Evolutionary conservation across 30 jellyfish, hydroid and myxozoan species (phyloP).

Genomic region (Chrysaora quinquecirrha): DNA sequence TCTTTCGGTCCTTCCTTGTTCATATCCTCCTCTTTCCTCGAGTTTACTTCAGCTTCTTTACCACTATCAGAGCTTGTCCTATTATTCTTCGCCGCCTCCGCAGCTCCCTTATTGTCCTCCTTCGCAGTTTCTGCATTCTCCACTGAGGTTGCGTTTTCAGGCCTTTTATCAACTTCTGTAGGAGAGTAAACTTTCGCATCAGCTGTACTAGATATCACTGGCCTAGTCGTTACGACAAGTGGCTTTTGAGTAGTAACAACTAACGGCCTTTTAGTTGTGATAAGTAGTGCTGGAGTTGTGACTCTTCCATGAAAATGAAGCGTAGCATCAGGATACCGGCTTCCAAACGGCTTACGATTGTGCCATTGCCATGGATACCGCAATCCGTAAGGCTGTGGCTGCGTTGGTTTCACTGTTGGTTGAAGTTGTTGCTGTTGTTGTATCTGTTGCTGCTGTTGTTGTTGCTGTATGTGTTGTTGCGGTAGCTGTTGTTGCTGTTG

Average conservation of each 20-base stretch:
- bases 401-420: background rate
- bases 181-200: constrained; percentile 3
- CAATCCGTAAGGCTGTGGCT: constrained; percentile 44
- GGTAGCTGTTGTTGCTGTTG: background rate
- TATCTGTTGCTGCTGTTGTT: constrained; percentile 32
- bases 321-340: constrained; percentile 10
- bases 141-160: constrained; percentile 2
- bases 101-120: background rate
- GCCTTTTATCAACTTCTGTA: background rate
- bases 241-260: constrained; percentile 34
- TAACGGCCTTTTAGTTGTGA: constrained; percentile 1
- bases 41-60: background rate
- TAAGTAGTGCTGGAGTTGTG: background rate
- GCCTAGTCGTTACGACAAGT: constrained; percentile 19
- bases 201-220: background rate
- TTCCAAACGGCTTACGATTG: constrained; percentile 45
- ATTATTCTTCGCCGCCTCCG: no score
- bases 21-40: background rate
- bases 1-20: no score
- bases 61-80: background rate
- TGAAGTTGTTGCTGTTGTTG: constrained; percentile 15
- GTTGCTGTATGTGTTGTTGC: background rate
- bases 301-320: constrained; percentile 62
- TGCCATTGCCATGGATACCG: constrained; percentile 74
- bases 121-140: background rate